Evolutionary conservation across 2,888 invertebrate species (phyloP).

Genomic region (Zele albiditarsus): DNA sequence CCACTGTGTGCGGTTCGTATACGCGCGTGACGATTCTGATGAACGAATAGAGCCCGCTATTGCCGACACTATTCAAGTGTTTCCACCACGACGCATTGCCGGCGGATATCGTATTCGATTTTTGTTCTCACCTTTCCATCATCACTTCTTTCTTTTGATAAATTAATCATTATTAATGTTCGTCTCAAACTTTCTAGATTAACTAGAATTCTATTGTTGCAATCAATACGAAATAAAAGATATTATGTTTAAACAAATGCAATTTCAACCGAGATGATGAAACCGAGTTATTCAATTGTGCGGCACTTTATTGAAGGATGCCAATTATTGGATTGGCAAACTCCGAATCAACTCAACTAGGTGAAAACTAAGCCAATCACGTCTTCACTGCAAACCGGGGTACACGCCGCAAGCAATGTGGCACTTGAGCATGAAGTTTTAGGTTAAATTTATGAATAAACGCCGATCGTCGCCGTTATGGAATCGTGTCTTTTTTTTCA

Average conservation of each 20-base stretch:
- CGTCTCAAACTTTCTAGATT: too few relatives aligned
- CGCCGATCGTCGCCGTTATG: not conserved
- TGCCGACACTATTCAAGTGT: constrained; percentile 32
- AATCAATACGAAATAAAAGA: too few relatives aligned
- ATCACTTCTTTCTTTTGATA: too few relatives aligned
- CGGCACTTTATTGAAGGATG: too few relatives aligned
- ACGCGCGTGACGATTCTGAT: not conserved
- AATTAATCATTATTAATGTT: too few relatives aligned
- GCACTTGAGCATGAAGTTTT: not conserved
- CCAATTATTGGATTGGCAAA: too few relatives aligned
- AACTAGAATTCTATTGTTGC: too few relatives aligned
- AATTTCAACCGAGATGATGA: too few relatives aligned
- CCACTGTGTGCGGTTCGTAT: not conserved
- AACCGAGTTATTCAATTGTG: too few relatives aligned
- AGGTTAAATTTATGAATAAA: not conserved
- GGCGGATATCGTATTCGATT: constrained; percentile 5
- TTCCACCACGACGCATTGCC: constrained; percentile 10
- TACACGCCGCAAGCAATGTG: not conserved
- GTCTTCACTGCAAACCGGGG: not conserved
- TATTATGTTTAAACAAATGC: too few relatives aligned
- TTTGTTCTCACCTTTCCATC: not conserved
- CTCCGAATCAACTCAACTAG: too few relatives aligned
- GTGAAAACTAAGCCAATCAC: not conserved
- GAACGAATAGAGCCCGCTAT: constrained; percentile 13
- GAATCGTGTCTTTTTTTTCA: too few relatives aligned